These are phyloP conservation scores for Macrotus californicus DNA, from an alignment of 2,113 vertebrate genomes.

Conservation along the genomic window DNA sequence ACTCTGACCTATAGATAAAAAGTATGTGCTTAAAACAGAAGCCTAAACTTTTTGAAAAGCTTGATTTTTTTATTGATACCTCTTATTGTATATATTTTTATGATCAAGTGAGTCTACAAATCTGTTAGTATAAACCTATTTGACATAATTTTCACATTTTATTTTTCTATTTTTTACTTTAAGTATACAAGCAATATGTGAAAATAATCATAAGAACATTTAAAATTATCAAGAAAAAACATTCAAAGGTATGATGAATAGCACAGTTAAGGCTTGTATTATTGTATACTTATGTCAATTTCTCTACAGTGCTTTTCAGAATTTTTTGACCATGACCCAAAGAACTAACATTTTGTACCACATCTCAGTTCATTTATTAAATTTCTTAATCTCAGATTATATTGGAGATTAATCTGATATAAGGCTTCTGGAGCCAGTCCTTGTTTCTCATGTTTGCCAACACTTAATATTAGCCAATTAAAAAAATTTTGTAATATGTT, in stretches of 20 bases:
- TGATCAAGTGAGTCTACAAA: constrained; percentile 5
- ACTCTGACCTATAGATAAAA: background rate
- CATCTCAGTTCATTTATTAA: background rate
- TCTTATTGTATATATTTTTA: background rate
- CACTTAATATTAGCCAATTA: background rate
- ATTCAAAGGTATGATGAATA: background rate
- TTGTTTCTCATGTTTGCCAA: background rate
- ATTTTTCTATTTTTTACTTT: constrained; percentile 14
- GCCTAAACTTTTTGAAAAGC: background rate
- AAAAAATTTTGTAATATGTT: background rate
- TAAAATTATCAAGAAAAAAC: background rate
- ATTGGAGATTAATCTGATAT: background rate
- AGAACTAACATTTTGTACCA: background rate
- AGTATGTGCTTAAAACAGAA: constrained; percentile 6
- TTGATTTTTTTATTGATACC: background rate
- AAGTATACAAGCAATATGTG: background rate
- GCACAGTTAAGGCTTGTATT: background rate
- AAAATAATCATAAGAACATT: background rate
- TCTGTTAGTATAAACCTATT: background rate
- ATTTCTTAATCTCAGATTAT: background rate
- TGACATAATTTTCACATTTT: background rate
- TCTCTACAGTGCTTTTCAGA: background rate
- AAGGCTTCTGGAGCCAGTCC: background rate
- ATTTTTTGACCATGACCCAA: background rate
- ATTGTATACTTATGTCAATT: background rate